Percentiles rank a stretch among this genome's conserved stretches.
Evolutionary conservation across 2,888 invertebrate genomes (phyloP).

Genomic region (Troilus luridus): DNA sequence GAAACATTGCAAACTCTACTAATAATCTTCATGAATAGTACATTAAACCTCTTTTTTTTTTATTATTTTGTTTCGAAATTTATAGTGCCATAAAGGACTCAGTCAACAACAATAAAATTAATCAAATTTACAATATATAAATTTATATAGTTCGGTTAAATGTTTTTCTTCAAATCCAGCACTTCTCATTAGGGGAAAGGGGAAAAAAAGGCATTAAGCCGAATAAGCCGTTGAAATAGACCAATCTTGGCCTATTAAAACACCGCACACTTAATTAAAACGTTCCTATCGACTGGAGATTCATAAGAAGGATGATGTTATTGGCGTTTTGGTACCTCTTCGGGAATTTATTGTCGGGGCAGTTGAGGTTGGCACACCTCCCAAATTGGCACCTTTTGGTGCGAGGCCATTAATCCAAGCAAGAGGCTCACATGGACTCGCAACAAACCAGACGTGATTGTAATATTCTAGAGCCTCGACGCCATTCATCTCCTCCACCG

Average conservation of each 20-base stretch:
- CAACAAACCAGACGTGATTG: conserved; percentile 36
- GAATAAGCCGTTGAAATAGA: not conserved
- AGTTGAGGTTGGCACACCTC: conserved; percentile 13
- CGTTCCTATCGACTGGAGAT: not conserved
- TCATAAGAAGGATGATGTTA: not conserved
- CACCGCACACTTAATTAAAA: conserved; percentile 10
- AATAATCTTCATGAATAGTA: no score
- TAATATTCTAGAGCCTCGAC: not conserved
- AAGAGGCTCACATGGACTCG: not conserved
- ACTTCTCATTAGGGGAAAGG: no score
- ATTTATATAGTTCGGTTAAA: not conserved
- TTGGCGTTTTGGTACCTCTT: not conserved
- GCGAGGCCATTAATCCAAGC: not conserved
- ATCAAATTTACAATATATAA: no score
- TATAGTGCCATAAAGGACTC: no score
- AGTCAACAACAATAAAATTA: no score
- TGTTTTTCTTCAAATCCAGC: no score
- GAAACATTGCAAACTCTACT: no score
- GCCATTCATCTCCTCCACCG: not conserved
- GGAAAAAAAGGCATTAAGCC: not conserved
- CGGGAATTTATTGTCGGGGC: conserved; percentile 9
- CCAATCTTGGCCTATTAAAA: not conserved
- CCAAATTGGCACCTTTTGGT: conserved; percentile 43
- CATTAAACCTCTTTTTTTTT: no score
- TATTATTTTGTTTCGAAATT: no score